phyloP scores from a whole-genome alignment of 2,113 vertebrate species.

The Cephalopholis sonnerati region DNA sequence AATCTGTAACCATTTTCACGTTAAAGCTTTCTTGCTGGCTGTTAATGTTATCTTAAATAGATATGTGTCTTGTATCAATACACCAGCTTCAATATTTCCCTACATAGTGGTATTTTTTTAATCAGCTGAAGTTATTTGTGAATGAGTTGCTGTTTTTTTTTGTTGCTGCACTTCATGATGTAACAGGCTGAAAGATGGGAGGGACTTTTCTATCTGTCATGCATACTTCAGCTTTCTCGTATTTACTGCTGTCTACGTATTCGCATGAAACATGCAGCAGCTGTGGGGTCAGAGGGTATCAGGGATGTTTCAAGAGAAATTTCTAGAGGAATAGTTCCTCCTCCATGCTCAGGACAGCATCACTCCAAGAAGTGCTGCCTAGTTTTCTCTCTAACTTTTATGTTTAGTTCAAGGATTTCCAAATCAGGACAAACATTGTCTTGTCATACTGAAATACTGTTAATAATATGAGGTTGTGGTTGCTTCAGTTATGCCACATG shows the following conservation, averaged over 20 bases:
- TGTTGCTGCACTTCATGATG: not conserved
- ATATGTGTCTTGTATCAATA: not conserved
- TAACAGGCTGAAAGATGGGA: not conserved
- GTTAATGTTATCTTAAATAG: not conserved
- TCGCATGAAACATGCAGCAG: not conserved
- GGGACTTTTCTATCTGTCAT: not conserved
- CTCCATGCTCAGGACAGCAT: not conserved
- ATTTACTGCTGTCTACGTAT: not conserved
- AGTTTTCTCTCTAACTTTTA: not conserved
- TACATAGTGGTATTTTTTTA: not conserved
- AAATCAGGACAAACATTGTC: slow-evolving; percentile 1
- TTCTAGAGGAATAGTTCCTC: not conserved
- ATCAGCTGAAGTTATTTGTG: not conserved
- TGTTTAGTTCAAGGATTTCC: not conserved
- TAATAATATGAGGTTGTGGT: slow-evolving; percentile 2
- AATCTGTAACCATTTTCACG: not conserved
- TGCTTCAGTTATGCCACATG: not conserved
- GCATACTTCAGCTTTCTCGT: not conserved
- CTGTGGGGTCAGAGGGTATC: not conserved
- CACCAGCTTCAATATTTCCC: too few species aligned
- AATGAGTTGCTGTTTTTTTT: not conserved
- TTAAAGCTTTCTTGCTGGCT: not conserved
- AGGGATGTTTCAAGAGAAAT: not conserved
- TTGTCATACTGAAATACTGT: slow-evolving; percentile 6
- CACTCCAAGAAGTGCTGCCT: not conserved